phyloP scores from a whole-genome alignment of 1,140 invertebrate genomes.

The Brachionus angularis region DNA sequence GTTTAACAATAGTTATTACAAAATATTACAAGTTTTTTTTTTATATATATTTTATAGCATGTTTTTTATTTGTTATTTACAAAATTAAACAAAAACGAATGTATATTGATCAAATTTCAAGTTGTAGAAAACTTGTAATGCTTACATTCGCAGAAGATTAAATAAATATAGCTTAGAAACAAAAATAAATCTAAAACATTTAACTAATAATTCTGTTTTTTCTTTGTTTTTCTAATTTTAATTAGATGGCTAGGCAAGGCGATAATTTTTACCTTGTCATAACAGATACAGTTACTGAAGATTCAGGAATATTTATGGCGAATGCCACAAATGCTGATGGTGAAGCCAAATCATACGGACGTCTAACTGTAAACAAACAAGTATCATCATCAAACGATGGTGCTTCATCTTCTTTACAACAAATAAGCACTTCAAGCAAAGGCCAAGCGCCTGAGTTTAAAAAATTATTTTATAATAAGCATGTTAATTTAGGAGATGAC shows the following conservation, averaged over 20 bases:
- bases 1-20: no score
- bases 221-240: not conserved
- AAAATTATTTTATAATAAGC: slow-evolving; percentile 33
- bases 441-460: slow-evolving; percentile 36
- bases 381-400: not conserved
- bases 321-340: not conserved
- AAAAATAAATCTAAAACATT: no score
- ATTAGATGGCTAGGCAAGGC: slow-evolving; percentile 44
- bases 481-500: slow-evolving; percentile 11
- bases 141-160: no score
- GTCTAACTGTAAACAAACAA: slow-evolving; percentile 28
- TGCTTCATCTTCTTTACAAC: not conserved
- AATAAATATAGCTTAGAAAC: no score
- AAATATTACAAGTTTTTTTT: no score
- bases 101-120: no score
- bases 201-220: not conserved
- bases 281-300: slow-evolving; percentile 35
- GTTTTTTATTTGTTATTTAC: no score
- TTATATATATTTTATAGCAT: no score
- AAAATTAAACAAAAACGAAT: no score
- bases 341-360: slow-evolving; percentile 31
- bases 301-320: slow-evolving; percentile 25
- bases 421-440: not conserved
- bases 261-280: slow-evolving; percentile 44
- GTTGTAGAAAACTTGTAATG: no score